These are phyloP conservation scores for Sphaerophoria taeniata DNA, from an alignment of 2,888 invertebrate genomes.

Conservation along the genomic window DNA sequence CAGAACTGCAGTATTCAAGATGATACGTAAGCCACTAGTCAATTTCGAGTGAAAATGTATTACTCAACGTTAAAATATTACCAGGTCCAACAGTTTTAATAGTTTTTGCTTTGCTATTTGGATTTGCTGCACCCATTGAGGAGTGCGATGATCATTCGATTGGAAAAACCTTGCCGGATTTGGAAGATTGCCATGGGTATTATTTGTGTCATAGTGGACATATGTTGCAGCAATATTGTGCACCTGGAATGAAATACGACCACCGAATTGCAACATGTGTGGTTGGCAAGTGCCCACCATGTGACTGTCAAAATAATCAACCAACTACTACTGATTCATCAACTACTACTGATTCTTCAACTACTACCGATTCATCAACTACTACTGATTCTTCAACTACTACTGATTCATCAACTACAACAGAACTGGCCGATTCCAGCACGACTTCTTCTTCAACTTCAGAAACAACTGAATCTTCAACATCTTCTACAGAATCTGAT, in stretches of 20 bases:
- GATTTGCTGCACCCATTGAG: constrained; percentile 1
- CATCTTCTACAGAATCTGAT: not conserved
- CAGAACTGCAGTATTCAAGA: constrained; percentile 3
- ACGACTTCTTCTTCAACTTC: not conserved
- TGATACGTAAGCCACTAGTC: constrained; percentile 27
- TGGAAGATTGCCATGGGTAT: constrained; percentile 72
- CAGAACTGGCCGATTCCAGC: not conserved
- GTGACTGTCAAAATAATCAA: constrained; percentile 53
- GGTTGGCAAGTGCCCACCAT: constrained; percentile 73
- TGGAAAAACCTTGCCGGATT: constrained; percentile 61
- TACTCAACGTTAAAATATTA: not conserved
- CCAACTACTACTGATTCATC: not conserved
- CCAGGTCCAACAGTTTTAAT: not conserved
- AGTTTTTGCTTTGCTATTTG: not conserved
- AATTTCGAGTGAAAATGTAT: not conserved
- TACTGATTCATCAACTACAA: not conserved
- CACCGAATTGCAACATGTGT: constrained; percentile 43
- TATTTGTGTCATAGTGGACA: constrained; percentile 49
- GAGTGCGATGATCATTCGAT: constrained; percentile 29
- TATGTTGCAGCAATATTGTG: constrained; percentile 70
- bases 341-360: not conserved
- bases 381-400: not conserved
- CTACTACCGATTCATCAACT: not conserved
- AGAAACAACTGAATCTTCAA: not conserved
- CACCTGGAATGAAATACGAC: constrained; percentile 61